Evolutionary conservation across 2,797 vertebrate genomes (phyloP).

Genomic region (Malurus leucopterus): DNA sequence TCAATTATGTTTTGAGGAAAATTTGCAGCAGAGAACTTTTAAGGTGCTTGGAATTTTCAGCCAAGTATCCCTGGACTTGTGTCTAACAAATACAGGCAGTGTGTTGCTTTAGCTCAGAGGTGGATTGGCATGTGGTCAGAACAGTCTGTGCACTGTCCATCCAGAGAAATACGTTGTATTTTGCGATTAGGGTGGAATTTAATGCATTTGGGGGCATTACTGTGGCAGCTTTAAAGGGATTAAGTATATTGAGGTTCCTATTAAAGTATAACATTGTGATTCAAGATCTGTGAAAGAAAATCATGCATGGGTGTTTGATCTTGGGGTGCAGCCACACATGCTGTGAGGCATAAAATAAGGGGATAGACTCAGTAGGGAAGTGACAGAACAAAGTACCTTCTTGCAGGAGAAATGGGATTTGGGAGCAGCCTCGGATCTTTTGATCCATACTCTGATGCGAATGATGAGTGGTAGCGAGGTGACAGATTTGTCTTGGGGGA

Average conservation of each 20-base stretch:
- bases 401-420: constrained; percentile 68
- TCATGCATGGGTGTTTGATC: constrained; percentile 66
- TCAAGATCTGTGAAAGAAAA: constrained; percentile 67
- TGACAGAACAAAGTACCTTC: constrained; percentile 66
- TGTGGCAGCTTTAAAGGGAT: constrained; percentile 34
- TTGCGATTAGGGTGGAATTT: constrained; percentile 1
- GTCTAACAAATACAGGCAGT: neutral
- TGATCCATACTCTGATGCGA: constrained; percentile 57
- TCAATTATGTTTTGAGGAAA: neutral
- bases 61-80: neutral
- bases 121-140: constrained; percentile 23
- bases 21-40: neutral
- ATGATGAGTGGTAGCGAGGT: constrained; percentile 42
- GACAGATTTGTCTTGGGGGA: constrained; percentile 47
- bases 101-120: neutral
- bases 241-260: constrained; percentile 52
- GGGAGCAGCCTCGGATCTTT: constrained; percentile 55
- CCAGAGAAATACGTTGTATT: neutral
- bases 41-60: neutral
- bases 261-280: constrained; percentile 64
- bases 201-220: constrained; percentile 21
- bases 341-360: constrained; percentile 67
- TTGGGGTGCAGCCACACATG: constrained; percentile 60
- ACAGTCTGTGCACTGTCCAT: neutral
- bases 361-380: constrained; percentile 62